phyloP scores from a whole-genome alignment of 2,888 invertebrate genomes.

The Sminthurides aquaticus region DNA sequence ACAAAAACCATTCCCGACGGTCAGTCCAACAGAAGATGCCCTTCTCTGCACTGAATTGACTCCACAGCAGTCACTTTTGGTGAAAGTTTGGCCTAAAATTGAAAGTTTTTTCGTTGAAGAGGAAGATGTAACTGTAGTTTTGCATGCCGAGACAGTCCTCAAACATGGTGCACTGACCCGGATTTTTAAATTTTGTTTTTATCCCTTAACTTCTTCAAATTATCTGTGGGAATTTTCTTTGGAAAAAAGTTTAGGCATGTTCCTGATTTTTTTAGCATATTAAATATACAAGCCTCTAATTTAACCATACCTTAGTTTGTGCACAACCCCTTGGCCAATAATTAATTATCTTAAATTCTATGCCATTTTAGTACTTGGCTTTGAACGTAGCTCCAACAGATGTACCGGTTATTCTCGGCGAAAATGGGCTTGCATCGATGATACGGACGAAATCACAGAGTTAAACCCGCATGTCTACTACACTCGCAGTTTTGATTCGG shows the following conservation, averaged over 20 bases:
- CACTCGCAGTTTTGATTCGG: constrained; percentile 21
- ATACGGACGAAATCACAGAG: neutral
- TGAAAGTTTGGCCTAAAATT: constrained; percentile 19
- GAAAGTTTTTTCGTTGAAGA: constrained; percentile 17
- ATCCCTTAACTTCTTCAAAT: neutral
- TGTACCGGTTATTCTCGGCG: constrained; percentile 9
- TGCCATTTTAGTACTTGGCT: neutral
- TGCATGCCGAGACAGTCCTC: constrained; percentile 6
- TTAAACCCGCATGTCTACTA: constrained; percentile 1
- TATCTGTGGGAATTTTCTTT: constrained; percentile 15
- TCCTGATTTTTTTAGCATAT: neutral
- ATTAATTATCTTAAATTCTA: too few relatives aligned
- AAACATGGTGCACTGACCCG: constrained; percentile 11
- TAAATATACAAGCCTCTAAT: neutral
- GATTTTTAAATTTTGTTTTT: constrained; percentile 11
- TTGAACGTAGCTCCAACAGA: neutral
- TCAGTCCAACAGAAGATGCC: neutral
- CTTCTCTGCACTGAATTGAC: neutral
- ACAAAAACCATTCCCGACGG: constrained; percentile 1
- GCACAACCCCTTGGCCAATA: too few relatives aligned
- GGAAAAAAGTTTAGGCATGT: constrained; percentile 12
- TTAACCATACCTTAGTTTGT: constrained; percentile 5
- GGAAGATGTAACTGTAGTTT: constrained; percentile 9
- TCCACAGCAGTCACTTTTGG: constrained; percentile 9
- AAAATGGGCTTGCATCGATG: constrained; percentile 6